A percentile compares a stretch with the other conserved stretches of the same genome.
Evolutionary conservation across 2,113 vertebrate species (phyloP).

Genomic region (Mormyrus lacerda): DNA sequence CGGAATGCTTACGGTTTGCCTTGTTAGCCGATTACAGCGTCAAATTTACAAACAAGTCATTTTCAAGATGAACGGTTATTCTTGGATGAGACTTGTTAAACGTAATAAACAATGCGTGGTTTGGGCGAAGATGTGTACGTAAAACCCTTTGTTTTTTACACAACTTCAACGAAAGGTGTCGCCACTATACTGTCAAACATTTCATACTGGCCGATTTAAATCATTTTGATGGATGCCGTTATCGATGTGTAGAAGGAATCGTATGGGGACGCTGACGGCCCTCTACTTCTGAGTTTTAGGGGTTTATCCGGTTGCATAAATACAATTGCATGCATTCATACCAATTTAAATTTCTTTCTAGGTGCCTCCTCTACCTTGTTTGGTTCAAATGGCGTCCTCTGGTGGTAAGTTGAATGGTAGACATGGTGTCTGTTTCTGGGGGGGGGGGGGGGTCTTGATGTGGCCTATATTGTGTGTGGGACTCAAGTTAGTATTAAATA

Average conservation of each 20-base stretch:
- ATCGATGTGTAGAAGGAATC: background rate
- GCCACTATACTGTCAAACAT: background rate
- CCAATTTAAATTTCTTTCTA: slow-evolving; percentile 22
- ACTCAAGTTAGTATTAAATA: background rate
- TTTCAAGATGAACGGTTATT: background rate
- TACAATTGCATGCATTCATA: background rate
- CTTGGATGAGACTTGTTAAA: background rate
- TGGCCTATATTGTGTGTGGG: background rate
- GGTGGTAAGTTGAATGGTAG: slow-evolving; percentile 42
- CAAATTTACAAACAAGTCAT: no score
- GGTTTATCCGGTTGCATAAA: background rate
- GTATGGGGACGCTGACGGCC: background rate
- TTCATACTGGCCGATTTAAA: background rate
- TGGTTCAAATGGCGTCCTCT: slow-evolving; percentile 49
- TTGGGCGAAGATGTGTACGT: background rate
- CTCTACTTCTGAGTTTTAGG: background rate
- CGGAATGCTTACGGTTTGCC: background rate
- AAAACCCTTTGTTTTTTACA: background rate
- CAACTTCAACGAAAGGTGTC: background rate
- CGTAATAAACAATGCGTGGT: background rate
- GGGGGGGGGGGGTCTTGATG: background rate
- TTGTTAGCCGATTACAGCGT: background rate
- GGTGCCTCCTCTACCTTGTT: slow-evolving; percentile 30
- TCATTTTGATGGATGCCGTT: background rate
- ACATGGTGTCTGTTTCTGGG: background rate